phyloP scores from a whole-genome alignment of 2,888 invertebrate genomes.

The Mimas tiliae region DNA sequence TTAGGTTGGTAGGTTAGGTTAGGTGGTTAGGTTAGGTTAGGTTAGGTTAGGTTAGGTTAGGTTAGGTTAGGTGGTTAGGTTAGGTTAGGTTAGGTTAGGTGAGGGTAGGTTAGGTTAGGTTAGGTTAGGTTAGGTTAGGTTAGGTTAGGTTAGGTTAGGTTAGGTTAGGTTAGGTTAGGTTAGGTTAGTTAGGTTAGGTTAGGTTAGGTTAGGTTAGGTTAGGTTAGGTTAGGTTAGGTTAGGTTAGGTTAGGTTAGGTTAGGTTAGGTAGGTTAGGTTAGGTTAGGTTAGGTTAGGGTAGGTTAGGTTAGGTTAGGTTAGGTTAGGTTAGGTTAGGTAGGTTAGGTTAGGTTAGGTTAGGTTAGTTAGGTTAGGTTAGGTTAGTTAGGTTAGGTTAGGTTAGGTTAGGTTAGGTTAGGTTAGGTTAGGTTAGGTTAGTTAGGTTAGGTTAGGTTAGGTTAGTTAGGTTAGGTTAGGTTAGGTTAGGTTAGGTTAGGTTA shows the following conservation, averaged over 20 bases:
- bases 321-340: conserved; percentile 33
- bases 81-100: conserved; percentile 12
- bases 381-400: conserved; percentile 34
- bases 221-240: conserved; percentile 31
- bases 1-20: conserved; percentile 27
- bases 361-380: conserved; percentile 32
- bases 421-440: conserved; percentile 33
- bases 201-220: conserved; percentile 27
- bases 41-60: conserved; percentile 30
- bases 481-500: conserved; percentile 37
- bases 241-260: conserved; percentile 9
- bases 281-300: conserved; percentile 40
- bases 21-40: conserved; percentile 30
- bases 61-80: conserved; percentile 29
- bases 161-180: conserved; percentile 1
- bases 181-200: conserved; percentile 6
- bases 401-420: conserved; percentile 37
- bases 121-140: conserved; percentile 34
- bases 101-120: conserved; percentile 33
- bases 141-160: conserved; percentile 29
- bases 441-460: conserved; percentile 32
- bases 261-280: conserved; percentile 23
- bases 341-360: conserved; percentile 33
- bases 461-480: conserved; percentile 35
- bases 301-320: conserved; percentile 32